A percentile compares a stretch with the other conserved stretches of the same genome.
Conservation (phyloP, 2,888 invertebrate species). For the Teleogryllus oceanicus region DNA sequence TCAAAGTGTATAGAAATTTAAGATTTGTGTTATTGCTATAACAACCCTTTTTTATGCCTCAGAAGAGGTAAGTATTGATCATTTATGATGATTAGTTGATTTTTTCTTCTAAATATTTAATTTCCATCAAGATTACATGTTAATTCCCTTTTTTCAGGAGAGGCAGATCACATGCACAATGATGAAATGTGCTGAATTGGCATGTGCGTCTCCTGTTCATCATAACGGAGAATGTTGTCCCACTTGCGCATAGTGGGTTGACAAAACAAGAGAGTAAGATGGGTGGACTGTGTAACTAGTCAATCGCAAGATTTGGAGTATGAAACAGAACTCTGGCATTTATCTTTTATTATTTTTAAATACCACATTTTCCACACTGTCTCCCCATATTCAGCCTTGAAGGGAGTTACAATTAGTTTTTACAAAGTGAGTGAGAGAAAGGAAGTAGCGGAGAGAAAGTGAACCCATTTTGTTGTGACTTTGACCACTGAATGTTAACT, state of each 20-base stretch:
- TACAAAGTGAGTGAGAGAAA: slow-evolving; percentile 21
- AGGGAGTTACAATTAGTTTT: slow-evolving; percentile 12
- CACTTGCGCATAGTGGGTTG: slow-evolving; percentile 43
- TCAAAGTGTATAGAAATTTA: too few relatives aligned
- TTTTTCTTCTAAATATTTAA: too few relatives aligned
- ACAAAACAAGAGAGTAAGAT: background rate
- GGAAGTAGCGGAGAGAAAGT: slow-evolving; percentile 12
- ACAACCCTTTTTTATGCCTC: too few relatives aligned
- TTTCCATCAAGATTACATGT: too few relatives aligned
- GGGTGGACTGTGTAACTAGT: slow-evolving; percentile 2
- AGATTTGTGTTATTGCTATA: too few relatives aligned
- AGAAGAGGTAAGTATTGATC: too few relatives aligned
- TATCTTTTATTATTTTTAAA: slow-evolving; percentile 2
- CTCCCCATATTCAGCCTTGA: slow-evolving; percentile 18
- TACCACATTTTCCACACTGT: slow-evolving; percentile 18
- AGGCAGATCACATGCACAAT: slow-evolving; percentile 51
- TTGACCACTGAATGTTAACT: slow-evolving; percentile 22
- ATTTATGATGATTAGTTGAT: too few relatives aligned
- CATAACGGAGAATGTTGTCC: slow-evolving; percentile 50
- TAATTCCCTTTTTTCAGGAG: slow-evolving; percentile 40
- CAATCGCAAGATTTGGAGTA: slow-evolving; percentile 18
- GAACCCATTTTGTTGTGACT: background rate
- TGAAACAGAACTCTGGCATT: slow-evolving; percentile 7
- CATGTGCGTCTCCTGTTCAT: slow-evolving; percentile 46
- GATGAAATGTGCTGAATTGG: slow-evolving; percentile 47